Conservation (phyloP, 2,888 invertebrate species). For the Ormyrus rosae region DNA sequence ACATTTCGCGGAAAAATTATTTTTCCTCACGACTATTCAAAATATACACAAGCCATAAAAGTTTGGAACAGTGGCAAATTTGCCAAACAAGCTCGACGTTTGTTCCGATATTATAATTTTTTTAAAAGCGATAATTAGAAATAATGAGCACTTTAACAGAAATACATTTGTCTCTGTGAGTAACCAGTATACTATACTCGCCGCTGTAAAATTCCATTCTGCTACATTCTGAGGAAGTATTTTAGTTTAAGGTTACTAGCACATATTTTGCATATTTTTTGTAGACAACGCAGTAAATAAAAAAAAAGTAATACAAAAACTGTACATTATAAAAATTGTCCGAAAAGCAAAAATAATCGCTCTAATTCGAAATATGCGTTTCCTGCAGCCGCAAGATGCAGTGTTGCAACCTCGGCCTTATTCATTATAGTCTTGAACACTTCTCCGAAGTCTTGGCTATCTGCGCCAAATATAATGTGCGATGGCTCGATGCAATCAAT, state of each 20-base stretch:
- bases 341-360: conserved; percentile 20
- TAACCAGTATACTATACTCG: too few relatives aligned
- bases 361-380: conserved; percentile 1
- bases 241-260: too few relatives aligned
- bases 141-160: too few relatives aligned
- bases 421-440: conserved; percentile 35
- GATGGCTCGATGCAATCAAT: conserved; percentile 29
- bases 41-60: not conserved
- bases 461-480: conserved; percentile 34
- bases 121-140: not conserved
- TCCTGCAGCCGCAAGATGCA: not conserved
- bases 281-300: too few relatives aligned
- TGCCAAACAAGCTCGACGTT: not conserved
- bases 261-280: too few relatives aligned
- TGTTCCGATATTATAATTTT: not conserved
- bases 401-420: conserved; percentile 47
- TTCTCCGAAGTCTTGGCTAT: conserved; percentile 38
- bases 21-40: not conserved
- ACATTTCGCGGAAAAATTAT: conserved; percentile 10
- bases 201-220: too few relatives aligned
- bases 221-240: too few relatives aligned
- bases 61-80: not conserved
- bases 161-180: too few relatives aligned
- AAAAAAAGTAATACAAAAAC: too few relatives aligned
- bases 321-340: not conserved